Evolutionary conservation across 2,888 invertebrate genomes (phyloP), one percentile per base, ranked within the genome.

Genomic region (Hololepta plana): DNA sequence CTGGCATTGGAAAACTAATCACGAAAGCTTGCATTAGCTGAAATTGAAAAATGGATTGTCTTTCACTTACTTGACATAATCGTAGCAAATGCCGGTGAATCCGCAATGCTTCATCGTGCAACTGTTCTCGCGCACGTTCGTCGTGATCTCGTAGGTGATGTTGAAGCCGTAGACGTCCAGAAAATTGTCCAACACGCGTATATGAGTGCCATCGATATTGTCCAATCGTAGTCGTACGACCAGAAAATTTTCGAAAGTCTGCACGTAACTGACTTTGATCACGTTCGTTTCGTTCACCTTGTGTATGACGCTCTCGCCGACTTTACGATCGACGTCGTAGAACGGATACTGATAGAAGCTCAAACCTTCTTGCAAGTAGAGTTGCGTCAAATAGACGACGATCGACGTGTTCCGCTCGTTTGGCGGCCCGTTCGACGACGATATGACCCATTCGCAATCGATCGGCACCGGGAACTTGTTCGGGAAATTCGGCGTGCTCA

Each of bases 101-200:
- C 85, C 75, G 47, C 88, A 90, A 40, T 73, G 72, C 37, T 72
- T 64, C 30, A 81, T 73, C 33, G 77, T 79, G 51, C 88, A 88
- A 12, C 75, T 67, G 23, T 64, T 56, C 2, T 51, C 41, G 38
- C 67, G 62, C 12, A 65, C 59, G 12, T 55, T 59, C n/a, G 62
- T 54, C 27, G 62, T 63, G 38, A 87, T 73, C 46, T 87, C 82
- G 49, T 88, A 90, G 13, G 88, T 90, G 41, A 88, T 72, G 57
- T 91, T 90, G 59, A 91, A 88, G 8, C 90, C 90, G 47, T 77
- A 87, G 20, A 87, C 82, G 34, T 85, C 75, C 32, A 88, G 60
- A 15, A 88, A 63, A 28, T 75, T 71, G 45, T 79, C 70, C 35
- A 84, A 57, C 0, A 84, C 85, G 4, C 90, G 61, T 29, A 88